phyloP scores from a whole-genome alignment of 2,888 invertebrate species.

The Megaustenia siamemsis region DNA sequence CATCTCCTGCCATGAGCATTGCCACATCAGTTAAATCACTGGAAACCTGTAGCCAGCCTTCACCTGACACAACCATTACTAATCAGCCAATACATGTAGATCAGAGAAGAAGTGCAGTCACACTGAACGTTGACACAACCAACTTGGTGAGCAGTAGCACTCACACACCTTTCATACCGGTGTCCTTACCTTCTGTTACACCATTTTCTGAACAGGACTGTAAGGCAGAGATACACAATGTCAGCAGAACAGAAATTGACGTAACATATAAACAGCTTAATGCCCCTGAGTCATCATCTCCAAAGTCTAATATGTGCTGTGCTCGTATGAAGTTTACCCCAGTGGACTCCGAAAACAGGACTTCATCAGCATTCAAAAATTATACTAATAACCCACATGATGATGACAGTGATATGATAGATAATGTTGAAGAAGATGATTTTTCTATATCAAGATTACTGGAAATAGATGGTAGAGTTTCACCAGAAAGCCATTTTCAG shows the following conservation, averaged over 20 bases:
- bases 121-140: neutral
- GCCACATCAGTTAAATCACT: slow-evolving; percentile 7
- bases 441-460: neutral
- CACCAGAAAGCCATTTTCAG: slow-evolving; percentile 14
- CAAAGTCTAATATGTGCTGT: neutral
- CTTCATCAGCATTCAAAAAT: neutral
- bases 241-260: slow-evolving; percentile 9
- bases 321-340: slow-evolving; percentile 55
- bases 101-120: neutral
- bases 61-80: slow-evolving; percentile 50
- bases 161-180: slow-evolving; percentile 2
- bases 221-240: neutral
- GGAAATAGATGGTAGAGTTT: slow-evolving; percentile 12
- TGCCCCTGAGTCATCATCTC: slow-evolving; percentile 11
- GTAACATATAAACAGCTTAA: neutral
- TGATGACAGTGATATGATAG: slow-evolving; percentile 9
- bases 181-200: slow-evolving; percentile 9
- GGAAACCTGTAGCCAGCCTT: slow-evolving; percentile 30
- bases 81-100: neutral
- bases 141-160: slow-evolving; percentile 48
- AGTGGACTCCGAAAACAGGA: slow-evolving; percentile 18
- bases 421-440: slow-evolving; percentile 44
- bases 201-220: slow-evolving; percentile 2
- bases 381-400: neutral
- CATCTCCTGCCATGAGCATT: slow-evolving; percentile 45